phyloP scores from a whole-genome alignment of 2,797 vertebrate species.

The Sebastolobus altivelis region DNA sequence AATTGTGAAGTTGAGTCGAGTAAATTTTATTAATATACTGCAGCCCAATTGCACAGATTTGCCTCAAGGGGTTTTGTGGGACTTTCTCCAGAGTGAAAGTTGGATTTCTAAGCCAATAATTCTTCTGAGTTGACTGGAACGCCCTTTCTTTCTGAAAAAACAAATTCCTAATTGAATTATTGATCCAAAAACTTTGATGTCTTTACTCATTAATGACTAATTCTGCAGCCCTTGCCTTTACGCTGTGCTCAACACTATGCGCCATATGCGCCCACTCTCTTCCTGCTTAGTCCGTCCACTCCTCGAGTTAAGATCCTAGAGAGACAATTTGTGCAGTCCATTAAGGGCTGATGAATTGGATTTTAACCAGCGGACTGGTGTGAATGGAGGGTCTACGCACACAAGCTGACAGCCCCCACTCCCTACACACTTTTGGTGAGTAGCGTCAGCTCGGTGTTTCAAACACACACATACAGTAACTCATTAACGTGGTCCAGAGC shows the following conservation, averaged over 20 bases:
- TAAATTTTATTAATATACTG: neutral
- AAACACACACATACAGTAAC: conserved; percentile 33
- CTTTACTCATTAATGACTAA: conserved; percentile 17
- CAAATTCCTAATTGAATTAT: conserved; percentile 6
- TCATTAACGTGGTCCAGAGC: conserved; percentile 43
- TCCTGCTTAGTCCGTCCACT: conserved; percentile 57
- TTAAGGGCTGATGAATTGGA: conserved; percentile 85
- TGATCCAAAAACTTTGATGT: conserved; percentile 1
- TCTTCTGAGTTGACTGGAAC: neutral
- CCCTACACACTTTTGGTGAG: conserved; percentile 35
- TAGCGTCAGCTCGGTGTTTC: conserved; percentile 35
- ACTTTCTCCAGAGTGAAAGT: conserved; percentile 4
- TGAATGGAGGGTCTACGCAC: conserved; percentile 67
- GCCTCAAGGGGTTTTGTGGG: neutral
- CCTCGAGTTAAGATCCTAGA: conserved; percentile 70
- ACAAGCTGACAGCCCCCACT: conserved; percentile 56
- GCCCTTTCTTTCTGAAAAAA: neutral
- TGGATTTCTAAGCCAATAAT: conserved; percentile 9
- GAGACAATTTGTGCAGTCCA: conserved; percentile 82
- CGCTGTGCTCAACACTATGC: conserved; percentile 32
- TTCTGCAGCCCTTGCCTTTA: conserved; percentile 27
- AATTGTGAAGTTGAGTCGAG: neutral
- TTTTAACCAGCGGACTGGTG: conserved; percentile 74
- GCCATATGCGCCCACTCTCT: conserved; percentile 52
- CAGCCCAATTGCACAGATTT: neutral